Evolutionary conservation across 2,113 vertebrate genomes (phyloP).

Genomic region (Halichoeres trimaculatus): DNA sequence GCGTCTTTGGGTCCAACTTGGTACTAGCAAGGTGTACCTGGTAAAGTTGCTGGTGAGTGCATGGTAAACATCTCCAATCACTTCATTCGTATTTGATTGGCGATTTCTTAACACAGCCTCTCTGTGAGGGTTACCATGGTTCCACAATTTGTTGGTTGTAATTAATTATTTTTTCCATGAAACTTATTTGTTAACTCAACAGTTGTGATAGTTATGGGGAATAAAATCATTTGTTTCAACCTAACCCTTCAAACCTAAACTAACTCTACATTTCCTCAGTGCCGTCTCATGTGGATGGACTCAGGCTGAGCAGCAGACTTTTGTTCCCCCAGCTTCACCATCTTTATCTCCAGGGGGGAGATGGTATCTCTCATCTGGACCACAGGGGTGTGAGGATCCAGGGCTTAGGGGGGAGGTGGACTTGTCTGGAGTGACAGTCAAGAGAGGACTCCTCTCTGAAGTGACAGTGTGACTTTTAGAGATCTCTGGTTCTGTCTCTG

Average conservation of each 20-base stretch:
- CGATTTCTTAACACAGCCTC: too few species aligned
- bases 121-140: too few species aligned
- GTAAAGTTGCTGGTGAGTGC: too few species aligned
- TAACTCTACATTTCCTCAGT: background rate
- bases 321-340: conserved; percentile 23
- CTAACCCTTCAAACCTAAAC: background rate
- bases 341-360: conserved; percentile 34
- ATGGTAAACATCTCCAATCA: too few species aligned
- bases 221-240: background rate
- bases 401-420: conserved; percentile 7
- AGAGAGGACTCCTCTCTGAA: conserved; percentile 34
- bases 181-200: background rate
- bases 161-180: background rate
- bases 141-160: background rate
- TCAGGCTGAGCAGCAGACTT: conserved; percentile 5
- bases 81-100: too few species aligned
- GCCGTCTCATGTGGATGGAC: background rate
- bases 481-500: conserved; percentile 51
- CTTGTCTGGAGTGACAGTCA: conserved; percentile 50
- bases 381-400: conserved; percentile 22
- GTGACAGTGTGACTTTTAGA: conserved; percentile 53
- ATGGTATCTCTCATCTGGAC: conserved; percentile 34
- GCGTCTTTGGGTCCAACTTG: too few species aligned
- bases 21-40: too few species aligned
- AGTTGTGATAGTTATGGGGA: background rate